phyloP scores from a whole-genome alignment of 2,797 vertebrate genomes.

The Bovichtus diacanthus region DNA sequence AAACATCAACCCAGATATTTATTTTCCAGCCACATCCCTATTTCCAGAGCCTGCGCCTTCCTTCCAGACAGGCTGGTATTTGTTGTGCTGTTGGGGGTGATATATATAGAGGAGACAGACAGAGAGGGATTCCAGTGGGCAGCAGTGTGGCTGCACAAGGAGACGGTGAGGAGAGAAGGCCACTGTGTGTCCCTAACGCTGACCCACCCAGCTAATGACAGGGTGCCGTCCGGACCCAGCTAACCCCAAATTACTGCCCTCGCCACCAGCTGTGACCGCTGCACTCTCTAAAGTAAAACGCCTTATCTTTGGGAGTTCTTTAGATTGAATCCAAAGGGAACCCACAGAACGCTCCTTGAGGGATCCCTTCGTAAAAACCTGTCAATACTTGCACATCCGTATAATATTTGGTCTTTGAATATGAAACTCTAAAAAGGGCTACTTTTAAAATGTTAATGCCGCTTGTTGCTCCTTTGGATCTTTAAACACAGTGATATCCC shows the following conservation, averaged over 20 bases:
- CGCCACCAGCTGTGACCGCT: constrained; percentile 73
- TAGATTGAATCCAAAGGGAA: background rate
- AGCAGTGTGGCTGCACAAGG: constrained; percentile 72
- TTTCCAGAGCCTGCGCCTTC: constrained; percentile 70
- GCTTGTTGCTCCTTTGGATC: background rate
- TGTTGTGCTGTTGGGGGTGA: constrained; percentile 80
- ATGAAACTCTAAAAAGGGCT: background rate
- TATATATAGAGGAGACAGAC: constrained; percentile 85
- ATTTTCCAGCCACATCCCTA: constrained; percentile 82
- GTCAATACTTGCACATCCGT: background rate
- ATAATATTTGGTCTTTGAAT: background rate
- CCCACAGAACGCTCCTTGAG: constrained; percentile 19
- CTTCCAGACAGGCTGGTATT: constrained; percentile 84
- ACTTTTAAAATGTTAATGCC: background rate
- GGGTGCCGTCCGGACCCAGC: constrained; percentile 75
- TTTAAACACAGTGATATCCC: background rate
- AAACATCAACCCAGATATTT: constrained; percentile 77
- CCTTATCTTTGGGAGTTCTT: constrained; percentile 52
- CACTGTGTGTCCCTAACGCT: constrained; percentile 77
- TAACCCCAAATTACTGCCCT: constrained; percentile 84
- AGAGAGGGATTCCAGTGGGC: constrained; percentile 80
- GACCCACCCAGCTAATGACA: constrained; percentile 85
- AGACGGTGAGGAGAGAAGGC: constrained; percentile 76
- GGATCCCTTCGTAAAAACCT: constrained; percentile 12
- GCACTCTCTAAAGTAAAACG: constrained; percentile 54